Percentiles rank a stretch among this genome's conserved stretches.
Evolutionary conservation across 1,140 invertebrate species (phyloP).

Genomic region (Zaprionus camerounensis): DNA sequence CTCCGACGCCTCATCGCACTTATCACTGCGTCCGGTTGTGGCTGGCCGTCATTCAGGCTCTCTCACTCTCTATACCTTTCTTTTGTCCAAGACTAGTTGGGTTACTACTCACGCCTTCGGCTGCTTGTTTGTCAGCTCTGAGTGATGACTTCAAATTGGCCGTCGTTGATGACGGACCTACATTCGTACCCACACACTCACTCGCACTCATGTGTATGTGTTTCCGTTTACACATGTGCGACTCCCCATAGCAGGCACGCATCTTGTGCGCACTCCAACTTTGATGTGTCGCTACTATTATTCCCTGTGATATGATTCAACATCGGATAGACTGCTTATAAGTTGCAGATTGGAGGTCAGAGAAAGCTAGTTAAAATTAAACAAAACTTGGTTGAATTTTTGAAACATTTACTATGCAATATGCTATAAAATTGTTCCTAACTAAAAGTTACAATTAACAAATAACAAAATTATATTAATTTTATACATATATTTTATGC

Average conservation of each 20-base stretch:
- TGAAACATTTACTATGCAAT: too few species aligned
- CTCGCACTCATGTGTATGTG: conserved; percentile 19
- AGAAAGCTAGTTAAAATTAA: not conserved
- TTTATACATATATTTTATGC: not conserved
- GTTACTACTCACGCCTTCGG: conserved; percentile 29
- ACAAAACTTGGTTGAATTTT: not conserved
- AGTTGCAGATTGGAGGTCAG: not conserved
- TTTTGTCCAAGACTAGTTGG: conserved; percentile 5
- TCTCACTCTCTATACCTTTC: not conserved
- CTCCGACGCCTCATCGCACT: conserved; percentile 3
- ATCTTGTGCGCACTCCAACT: conserved; percentile 13
- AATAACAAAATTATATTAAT: not conserved
- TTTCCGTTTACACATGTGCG: conserved; percentile 49
- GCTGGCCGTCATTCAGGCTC: not conserved
- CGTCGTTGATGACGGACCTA: conserved; percentile 68
- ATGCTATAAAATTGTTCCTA: not conserved
- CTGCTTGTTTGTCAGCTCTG: conserved; percentile 73
- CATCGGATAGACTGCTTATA: not conserved
- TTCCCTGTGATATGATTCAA: not conserved
- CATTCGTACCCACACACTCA: not conserved
- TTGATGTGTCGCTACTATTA: not conserved
- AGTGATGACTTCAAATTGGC: conserved; percentile 81
- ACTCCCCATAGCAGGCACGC: conserved; percentile 13
- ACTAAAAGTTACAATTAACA: not conserved
- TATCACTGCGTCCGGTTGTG: conserved; percentile 35